Conservation (phyloP, 1,140 invertebrate genomes). For the Tetramorium alpestre region DNA sequence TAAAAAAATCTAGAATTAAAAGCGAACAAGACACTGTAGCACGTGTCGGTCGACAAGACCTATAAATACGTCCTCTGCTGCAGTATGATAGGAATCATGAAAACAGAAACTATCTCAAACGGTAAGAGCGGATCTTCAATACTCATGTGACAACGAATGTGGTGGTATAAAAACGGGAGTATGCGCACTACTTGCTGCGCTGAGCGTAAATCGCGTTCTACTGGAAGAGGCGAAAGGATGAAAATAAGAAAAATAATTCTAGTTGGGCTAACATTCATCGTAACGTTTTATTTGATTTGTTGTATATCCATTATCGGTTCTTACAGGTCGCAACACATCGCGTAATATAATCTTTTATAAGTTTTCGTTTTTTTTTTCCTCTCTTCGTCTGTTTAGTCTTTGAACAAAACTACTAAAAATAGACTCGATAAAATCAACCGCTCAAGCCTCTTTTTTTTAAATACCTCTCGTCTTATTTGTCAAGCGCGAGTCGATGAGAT, state of each 20-base stretch:
- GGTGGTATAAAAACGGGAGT: background rate
- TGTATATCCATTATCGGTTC: constrained; percentile 74
- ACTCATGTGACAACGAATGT: background rate
- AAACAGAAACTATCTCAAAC: background rate
- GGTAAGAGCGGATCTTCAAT: background rate
- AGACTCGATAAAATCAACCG: constrained; percentile 81
- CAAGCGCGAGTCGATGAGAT: constrained; percentile 52
- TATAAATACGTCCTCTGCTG: constrained; percentile 16
- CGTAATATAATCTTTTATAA: constrained; percentile 75
- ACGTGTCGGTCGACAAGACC: background rate
- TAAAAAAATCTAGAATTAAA: background rate
- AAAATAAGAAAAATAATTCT: constrained; percentile 42
- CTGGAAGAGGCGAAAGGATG: background rate
- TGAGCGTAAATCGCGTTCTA: background rate
- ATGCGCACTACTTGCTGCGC: background rate
- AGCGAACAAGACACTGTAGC: background rate
- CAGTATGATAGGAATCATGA: background rate
- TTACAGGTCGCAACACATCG: constrained; percentile 72
- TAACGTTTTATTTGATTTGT: constrained; percentile 82
- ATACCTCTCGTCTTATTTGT: constrained; percentile 37
- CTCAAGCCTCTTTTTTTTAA: constrained; percentile 54
- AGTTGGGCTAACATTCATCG: constrained; percentile 74
- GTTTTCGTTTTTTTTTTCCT: constrained; percentile 65
- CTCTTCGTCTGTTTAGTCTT: constrained; percentile 66
- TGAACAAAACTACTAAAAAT: constrained; percentile 81